phyloP scores from a whole-genome alignment of 2,113 vertebrate genomes.

The Entosphenus tridentatus region DNA sequence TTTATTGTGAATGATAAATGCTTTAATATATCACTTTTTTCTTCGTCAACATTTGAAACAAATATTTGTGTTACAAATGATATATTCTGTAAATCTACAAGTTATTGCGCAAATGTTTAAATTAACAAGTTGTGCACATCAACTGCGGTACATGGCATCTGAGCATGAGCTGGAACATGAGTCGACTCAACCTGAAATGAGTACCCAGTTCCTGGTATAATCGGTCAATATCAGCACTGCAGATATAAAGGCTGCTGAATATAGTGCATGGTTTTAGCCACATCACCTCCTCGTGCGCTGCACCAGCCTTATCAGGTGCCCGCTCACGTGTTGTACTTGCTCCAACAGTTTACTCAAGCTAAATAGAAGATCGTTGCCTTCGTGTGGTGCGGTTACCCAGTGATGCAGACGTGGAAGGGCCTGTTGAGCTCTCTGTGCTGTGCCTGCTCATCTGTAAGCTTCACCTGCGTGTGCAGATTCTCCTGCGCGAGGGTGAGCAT shows the following conservation, averaged over 20 bases:
- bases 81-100: no score
- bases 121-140: no score
- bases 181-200: no score
- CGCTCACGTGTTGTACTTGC: constrained; percentile 4
- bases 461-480: constrained; percentile 27
- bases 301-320: no score
- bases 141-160: no score
- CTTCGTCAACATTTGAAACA: no score
- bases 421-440: constrained; percentile 16
- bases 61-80: no score
- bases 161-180: no score
- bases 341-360: background rate
- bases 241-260: background rate
- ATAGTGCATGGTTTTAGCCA: background rate
- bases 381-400: constrained; percentile 23
- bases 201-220: no score
- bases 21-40: no score
- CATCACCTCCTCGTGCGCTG: background rate
- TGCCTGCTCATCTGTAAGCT: constrained; percentile 26
- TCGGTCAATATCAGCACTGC: background rate
- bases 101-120: no score
- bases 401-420: constrained; percentile 56
- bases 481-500: constrained; percentile 42
- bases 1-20: no score
- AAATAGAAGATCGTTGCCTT: constrained; percentile 7